Base-by-base conservation (phyloP, 2,888 invertebrate species). In the Clitarchus hookeri region DNA sequence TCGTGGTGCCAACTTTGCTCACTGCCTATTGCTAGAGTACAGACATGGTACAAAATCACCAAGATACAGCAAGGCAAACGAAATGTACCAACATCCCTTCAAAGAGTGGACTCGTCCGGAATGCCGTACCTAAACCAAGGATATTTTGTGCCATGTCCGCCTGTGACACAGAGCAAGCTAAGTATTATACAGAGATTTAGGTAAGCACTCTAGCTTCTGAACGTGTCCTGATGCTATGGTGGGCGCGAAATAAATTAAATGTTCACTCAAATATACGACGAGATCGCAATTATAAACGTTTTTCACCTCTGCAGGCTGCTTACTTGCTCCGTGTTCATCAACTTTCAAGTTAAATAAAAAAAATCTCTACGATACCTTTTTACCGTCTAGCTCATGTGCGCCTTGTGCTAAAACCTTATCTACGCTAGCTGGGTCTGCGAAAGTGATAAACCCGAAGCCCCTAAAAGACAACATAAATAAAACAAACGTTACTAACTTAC, bases 391-490 rank as follows among this genome's bases (percentile, higher is more conserved):
- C 94, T 99, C 98, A 94, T 99, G 99, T 93, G 97, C 97, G 93
- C 97, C 97, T 94, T 98, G 97, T 92, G 97, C 97, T 95, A 99
- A 96, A 92, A 99, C 99, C 95, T 99, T 98, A 94, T 99, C 99
- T 94, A 99, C 98, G 94, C 98, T 97, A 93, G 96, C 95, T 91
- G 99, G 97, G 94, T 99, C 99, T 93, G 97, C 96, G 94, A 99
- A 99, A 93, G 99, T 99, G 94, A 99, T 98, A 95, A 99, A 99
- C 91, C 99, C 99, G 93, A 99, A 99, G 92, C 99, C 99, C 95
- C 98, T 98, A 96, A 89, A 95, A 95, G 90, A 90, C 86, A 90
- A 89, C 87, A 87, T 87, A 88, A 88, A 82, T 82, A 85, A 86
- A 87, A 86, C 87, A 86, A 88, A 88, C 87, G 88, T 87, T 88